These are phyloP conservation scores for Drosophila sp. DNA, from an alignment of 1,140 invertebrate species.

Conservation along the genomic window DNA sequence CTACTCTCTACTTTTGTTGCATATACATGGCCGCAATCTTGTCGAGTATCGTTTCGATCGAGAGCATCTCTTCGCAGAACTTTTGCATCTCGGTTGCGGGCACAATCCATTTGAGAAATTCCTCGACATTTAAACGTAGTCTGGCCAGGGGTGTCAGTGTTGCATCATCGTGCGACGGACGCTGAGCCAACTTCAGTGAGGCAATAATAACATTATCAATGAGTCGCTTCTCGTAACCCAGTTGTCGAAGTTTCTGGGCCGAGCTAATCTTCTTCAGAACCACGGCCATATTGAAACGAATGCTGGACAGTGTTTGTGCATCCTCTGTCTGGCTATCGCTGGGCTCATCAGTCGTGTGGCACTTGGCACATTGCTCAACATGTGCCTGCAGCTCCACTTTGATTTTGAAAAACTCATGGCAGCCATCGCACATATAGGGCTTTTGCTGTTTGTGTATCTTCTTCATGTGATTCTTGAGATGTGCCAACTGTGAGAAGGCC, in stretches of 20 bases:
- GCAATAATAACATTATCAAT: constrained; percentile 93
- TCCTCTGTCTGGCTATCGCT: constrained; percentile 54
- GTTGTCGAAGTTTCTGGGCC: constrained; percentile 89
- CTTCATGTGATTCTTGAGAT: constrained; percentile 93
- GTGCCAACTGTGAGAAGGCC: constrained; percentile 91
- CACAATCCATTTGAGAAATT: constrained; percentile 92
- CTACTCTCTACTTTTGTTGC: constrained; percentile 70
- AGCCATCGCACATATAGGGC: constrained; percentile 89
- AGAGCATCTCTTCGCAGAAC: constrained; percentile 89
- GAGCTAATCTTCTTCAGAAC: constrained; percentile 92
- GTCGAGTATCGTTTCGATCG: constrained; percentile 91
- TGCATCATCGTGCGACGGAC: constrained; percentile 87
- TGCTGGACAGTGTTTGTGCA: constrained; percentile 86
- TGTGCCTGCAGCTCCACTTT: constrained; percentile 88
- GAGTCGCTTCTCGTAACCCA: constrained; percentile 92
- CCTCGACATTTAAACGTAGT: constrained; percentile 90
- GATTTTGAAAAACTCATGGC: constrained; percentile 90
- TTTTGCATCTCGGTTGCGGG: constrained; percentile 91
- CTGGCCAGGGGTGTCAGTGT: constrained; percentile 86
- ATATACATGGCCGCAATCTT: constrained; percentile 83
- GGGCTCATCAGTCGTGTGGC: constrained; percentile 42
- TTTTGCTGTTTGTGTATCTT: constrained; percentile 91
- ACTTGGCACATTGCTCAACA: constrained; percentile 69
- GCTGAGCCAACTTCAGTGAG: constrained; percentile 90
- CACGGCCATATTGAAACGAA: constrained; percentile 91